Evolutionary conservation across 1,140 invertebrate genomes (phyloP), one percentile per base, ranked within the genome.

Genomic region (Drosophila bocqueti): DNA sequence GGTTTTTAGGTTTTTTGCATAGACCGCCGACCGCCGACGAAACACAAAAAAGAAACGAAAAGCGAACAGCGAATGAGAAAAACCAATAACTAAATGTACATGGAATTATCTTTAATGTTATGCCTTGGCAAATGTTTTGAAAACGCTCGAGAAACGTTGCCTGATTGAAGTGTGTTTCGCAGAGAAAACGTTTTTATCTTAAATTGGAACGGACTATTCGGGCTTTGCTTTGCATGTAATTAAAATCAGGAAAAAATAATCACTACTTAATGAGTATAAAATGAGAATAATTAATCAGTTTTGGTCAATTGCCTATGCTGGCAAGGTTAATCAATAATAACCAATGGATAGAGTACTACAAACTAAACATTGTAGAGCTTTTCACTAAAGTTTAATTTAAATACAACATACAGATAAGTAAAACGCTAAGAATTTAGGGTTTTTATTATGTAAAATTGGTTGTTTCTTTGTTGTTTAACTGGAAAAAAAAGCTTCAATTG

Each of bases 21-120:
- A 73, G 36, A 40, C 29, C 38, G 9, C 45, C 42, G 36, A 40
- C 29, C 38, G 9, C 45, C 42, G 43, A 43, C 11, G 18, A 67
- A 74, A 38, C 15, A 55, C 34, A 36, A 54, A 18, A 38, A 36
- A 54, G 18, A 49, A 50, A 38, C 45, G 47, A 46, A 60, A 13
- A 63, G 36, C 43, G 36, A 45, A 54, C 13, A 16, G 10, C 9
- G 38, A 38, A 16, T 26, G 43, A 42, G 54, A 47, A 60, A 60
- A 59, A 72, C 52, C 45, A 73, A 73, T 38, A 72, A 52, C 67
- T 60, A 72, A 73, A 40, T 52, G 69, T 72, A 73, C 69, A 76
- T 84, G 64, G 60, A 83, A 80, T 83, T 83, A 79, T 66, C 59
- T 79, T 68, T 15, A 82, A 77, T 82, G 79, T 62, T 77, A 43